Base-by-base conservation (phyloP, 2,888 invertebrate species). In the Mycalesis mineus region DNA sequence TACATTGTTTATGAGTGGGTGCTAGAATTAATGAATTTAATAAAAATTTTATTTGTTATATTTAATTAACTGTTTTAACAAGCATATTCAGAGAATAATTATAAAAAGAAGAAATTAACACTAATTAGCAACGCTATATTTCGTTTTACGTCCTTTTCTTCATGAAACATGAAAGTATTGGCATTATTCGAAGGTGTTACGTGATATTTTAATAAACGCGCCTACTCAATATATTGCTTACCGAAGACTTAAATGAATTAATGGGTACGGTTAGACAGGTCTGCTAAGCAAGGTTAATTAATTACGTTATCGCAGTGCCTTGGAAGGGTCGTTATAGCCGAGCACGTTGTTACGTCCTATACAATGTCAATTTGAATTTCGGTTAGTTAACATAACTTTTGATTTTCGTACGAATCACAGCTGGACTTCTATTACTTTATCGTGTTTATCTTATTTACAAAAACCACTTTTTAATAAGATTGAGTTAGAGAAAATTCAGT, bases 261-360 rank as follows among this genome's bases (percentile, higher is more conserved):
- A 28, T 31, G 40, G 55, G 48, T 39, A 44, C 17, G 44, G 53
- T 31, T 29, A 36, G 42, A 40, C 17, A 28, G 17, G 39, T 39
- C 31, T 31, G 48, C 7, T 33, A 5, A 42, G 49, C 22, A 29
- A 55, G 49, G 41, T 31, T 36, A 49, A 55, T 55, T 49, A 36
- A 55, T 55, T 42, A 49, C 49, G 22, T 40, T 55, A 41, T 40
- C 47, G 39, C 47, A 31, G 31, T 33, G 41, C 36, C 49, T 49
- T 42, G 55, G 49, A 47, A 29, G 54, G 45, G 54, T 47, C 47
- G 47, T 47, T 40, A 49, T 4, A 22, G 36, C 40, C 41, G 41
- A 49, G 41, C 17, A 33, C 33, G 33, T 15, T 22, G 47, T 11
- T 40, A 9, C 51, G 40, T 29, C 13, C 44, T 33, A 51, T 31